Evolutionary conservation across 2,113 vertebrate species (phyloP).

Genomic region (Podarcis muralis): DNA sequence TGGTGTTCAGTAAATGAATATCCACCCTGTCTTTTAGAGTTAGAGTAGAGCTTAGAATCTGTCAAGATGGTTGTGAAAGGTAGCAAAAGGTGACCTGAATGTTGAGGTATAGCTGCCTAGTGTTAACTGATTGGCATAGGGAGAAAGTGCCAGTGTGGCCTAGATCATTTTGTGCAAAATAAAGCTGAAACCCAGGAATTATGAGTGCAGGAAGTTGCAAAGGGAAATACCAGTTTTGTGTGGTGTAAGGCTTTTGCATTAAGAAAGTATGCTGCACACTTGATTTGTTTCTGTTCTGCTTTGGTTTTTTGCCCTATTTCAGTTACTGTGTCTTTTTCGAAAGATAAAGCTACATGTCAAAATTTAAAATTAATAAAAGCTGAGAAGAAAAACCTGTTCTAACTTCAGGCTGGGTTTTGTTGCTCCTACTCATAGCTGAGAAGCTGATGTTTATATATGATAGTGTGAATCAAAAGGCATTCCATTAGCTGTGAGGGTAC

Average conservation of each 20-base stretch:
- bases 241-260: background rate
- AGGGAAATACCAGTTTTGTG: slow-evolving; percentile 26
- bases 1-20: background rate
- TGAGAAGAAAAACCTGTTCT: background rate
- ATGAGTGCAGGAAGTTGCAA: background rate
- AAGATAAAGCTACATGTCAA: background rate
- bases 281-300: background rate
- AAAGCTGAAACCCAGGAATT: background rate
- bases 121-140: fast-evolving
- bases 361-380: background rate
- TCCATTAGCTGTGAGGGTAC: background rate
- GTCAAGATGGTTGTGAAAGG: fast-evolving
- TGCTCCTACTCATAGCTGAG: background rate
- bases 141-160: background rate
- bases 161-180: background rate
- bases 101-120: background rate
- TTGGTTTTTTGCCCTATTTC: background rate
- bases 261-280: background rate
- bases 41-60: background rate
- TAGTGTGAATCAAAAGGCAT: no score
- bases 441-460: background rate
- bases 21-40: background rate
- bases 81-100: background rate
- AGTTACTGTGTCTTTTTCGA: background rate
- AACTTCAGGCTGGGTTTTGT: background rate